Evolutionary conservation across 2,888 invertebrate genomes (phyloP), one percentile per base, ranked within the genome.

Genomic region (Aleiodes leptofemur): DNA sequence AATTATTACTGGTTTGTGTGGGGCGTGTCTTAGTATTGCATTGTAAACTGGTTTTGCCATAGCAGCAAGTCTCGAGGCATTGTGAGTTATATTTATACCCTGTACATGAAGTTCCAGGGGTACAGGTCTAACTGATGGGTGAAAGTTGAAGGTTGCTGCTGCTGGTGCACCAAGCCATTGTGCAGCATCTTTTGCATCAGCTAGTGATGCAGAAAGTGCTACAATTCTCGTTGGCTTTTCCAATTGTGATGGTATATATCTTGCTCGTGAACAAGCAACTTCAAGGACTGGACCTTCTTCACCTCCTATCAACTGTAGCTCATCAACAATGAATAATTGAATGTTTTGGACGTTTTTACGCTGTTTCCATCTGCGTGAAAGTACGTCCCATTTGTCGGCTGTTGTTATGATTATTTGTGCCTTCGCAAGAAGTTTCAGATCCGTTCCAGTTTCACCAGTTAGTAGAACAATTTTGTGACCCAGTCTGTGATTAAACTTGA

Each of bases 1-100:
- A 23, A 98, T 94, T 8, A 96, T 94, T 1, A 95, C 96, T 0
- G 98, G 97, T 83, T 95, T 95, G 82, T 93, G 92, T 0, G 96
- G 95, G 74, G 96, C 96, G 89, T 96, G 93, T 34, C 96, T 94
- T 1, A 95, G 87, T 51, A 99, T 95, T 0, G 97, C 94, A 90
- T 98, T 97, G 91, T 98, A 99, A 0, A 97, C 96, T 0, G 99
- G 99, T 87, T 98, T 98, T 0, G 97, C 96, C 99, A 99, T 99
- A 0, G 99, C 97, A 0, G 98, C 96, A 43, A 99, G 93, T 11
- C 99, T 93, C 0, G 98, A 97, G 0, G 96, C 97, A 86, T 98
- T 98, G 91, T 99, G 99, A 0, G 98, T 98, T 56, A 99, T 96
- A 91, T 98, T 99, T 90, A 98, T 96, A 14, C 99, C 98, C 93